phyloP scores from a whole-genome alignment of 2,113 vertebrate genomes.

The Arvicanthis niloticus region DNA sequence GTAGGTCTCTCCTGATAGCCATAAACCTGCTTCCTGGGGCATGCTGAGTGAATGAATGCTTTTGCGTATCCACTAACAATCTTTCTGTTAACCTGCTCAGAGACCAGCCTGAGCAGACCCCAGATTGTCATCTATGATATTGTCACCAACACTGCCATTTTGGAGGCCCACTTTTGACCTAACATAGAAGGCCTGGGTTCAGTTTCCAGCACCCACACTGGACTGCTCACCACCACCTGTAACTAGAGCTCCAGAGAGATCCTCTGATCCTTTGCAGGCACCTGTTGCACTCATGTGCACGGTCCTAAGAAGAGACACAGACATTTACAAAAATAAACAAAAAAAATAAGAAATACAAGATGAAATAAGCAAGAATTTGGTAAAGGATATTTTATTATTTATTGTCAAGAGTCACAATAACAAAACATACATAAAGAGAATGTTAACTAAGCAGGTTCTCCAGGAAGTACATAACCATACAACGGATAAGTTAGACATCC shows the following conservation, averaged over 20 bases:
- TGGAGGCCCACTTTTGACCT: background rate
- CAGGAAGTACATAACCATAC: background rate
- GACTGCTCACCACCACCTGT: background rate
- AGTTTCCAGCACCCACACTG: background rate
- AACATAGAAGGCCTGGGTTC: background rate
- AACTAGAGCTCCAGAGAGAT: background rate
- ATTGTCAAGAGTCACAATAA: background rate
- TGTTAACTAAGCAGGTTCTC: background rate
- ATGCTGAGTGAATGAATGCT: background rate
- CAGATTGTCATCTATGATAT: background rate
- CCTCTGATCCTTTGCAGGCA: background rate
- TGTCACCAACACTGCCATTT: background rate
- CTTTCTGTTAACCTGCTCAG: background rate
- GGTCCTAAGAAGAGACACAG: background rate
- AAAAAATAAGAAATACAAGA: background rate
- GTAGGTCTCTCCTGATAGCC: background rate
- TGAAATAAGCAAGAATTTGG: background rate
- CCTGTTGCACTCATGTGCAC: background rate
- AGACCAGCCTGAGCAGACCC: background rate
- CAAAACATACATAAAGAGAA: slow-evolving; percentile 4
- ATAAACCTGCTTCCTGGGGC: background rate
- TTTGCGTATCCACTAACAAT: background rate
- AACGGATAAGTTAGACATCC: background rate
- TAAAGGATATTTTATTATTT: background rate
- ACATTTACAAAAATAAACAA: background rate